Evolutionary conservation across 2,888 invertebrate species (phyloP), one percentile per base, ranked within the genome.

Genomic region (Calliopum simillimum): DNA sequence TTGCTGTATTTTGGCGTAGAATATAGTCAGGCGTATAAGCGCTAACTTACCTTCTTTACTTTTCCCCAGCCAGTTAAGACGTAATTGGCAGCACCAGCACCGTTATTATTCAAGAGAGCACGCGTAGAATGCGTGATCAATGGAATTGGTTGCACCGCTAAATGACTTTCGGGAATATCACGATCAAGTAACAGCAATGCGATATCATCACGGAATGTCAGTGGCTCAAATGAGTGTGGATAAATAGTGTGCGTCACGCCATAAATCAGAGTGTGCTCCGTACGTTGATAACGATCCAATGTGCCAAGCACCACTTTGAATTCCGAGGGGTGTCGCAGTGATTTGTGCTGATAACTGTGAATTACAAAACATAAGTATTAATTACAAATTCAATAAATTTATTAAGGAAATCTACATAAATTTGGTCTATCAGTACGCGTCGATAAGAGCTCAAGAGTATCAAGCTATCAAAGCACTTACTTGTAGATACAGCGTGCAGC

Each of bases 131-230:
- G 16, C 25, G 21, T 33, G 13, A 33, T 25, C 46, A 82, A 23
- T 0, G 76, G 64, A 21, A 85, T 78, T 8, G 83, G 79, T 69
- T 79, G 78, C 3, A 85, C 76, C 13, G 69, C 70, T 0, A 72
- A 51, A 68, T 78, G 79, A 6, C 75, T 66, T 6, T 58, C 41
- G 1, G 81, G 78, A 49, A 84, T 76, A 68, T 85, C 83, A 51
- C 75, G 79, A 2, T 78, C 80, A 66, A 84, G 74, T 78, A 85
- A 81, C 3, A 85, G 70, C 51, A 84, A 76, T 16, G 83, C 85
- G 43, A 84, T 73, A 71, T 79, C 76, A 66, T 78, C 77, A 13
- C 75, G 76, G 16, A 80, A 71, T 11, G 74, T 74, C 23, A 75
- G 76, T 13, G 76, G 73, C 62, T 75, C 69, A 55, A 75, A 77